Conservation (phyloP, 2,113 vertebrate species). For the Promerops cafer region DNA sequence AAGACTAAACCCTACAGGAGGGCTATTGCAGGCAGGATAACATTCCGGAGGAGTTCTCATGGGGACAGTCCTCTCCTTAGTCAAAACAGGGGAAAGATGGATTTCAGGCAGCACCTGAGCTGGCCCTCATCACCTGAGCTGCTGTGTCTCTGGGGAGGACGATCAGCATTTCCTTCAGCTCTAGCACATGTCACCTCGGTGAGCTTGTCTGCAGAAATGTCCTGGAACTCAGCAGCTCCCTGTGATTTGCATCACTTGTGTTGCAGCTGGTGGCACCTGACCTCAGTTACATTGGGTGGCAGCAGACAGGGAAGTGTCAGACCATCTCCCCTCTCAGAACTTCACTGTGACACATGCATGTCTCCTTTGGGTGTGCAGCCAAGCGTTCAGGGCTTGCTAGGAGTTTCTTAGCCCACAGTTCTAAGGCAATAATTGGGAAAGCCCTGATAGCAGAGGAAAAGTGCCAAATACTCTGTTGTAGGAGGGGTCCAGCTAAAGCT, state of each 20-base stretch:
- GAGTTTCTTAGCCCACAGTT: background rate
- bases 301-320: background rate
- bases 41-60: background rate
- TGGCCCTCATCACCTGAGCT: background rate
- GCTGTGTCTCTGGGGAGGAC: background rate
- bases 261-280: background rate
- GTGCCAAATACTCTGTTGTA: background rate
- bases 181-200: background rate
- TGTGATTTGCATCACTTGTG: background rate
- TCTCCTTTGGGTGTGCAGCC: background rate
- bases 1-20: background rate
- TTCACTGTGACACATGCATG: accelerated
- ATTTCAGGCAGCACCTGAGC: background rate
- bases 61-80: background rate
- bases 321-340: background rate
- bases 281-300: background rate
- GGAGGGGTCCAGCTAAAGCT: background rate
- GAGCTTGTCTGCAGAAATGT: background rate
- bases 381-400: background rate
- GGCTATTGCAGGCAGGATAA: background rate
- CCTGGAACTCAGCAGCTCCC: background rate
- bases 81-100: background rate
- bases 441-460: background rate
- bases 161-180: background rate
- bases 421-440: background rate